These are phyloP conservation scores for Perca schrenkii DNA, from an alignment of 2,113 vertebrate genomes.

Conservation along the genomic window DNA sequence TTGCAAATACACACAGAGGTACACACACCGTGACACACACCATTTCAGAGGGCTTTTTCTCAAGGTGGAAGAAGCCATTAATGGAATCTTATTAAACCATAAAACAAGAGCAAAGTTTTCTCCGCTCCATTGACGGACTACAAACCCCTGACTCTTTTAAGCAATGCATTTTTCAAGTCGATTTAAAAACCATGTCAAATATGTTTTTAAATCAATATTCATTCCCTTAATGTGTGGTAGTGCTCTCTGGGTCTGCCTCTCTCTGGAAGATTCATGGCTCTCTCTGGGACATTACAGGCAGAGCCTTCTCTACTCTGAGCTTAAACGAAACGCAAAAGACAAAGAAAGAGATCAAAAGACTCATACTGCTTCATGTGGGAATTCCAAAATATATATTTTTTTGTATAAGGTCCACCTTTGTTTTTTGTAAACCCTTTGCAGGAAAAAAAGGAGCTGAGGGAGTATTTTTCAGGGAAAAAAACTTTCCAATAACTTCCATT, in stretches of 20 bases:
- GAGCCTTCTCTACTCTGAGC: conserved; percentile 14
- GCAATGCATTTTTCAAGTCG: conserved; percentile 71
- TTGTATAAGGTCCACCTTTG: neutral
- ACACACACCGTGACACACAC: conserved; percentile 1
- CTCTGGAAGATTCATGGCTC: conserved; percentile 62
- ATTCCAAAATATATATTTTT: conserved; percentile 24
- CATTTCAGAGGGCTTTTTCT: conserved; percentile 58
- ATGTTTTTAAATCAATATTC: conserved; percentile 84
- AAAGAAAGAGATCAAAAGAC: conserved; percentile 31
- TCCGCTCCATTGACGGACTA: conserved; percentile 67
- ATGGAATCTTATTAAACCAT: conserved; percentile 77
- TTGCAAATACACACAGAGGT: neutral
- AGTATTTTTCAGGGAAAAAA: neutral
- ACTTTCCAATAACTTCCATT: conserved; percentile 29
- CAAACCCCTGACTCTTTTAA: conserved; percentile 69
- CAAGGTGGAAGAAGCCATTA: conserved; percentile 75
- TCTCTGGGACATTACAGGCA: conserved; percentile 38
- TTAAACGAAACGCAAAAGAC: conserved; percentile 36
- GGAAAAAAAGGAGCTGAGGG: neutral
- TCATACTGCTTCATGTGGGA: conserved; percentile 20
- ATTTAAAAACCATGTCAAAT: conserved; percentile 80
- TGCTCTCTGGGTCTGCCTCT: conserved; percentile 55
- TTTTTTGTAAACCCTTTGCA: conserved; percentile 1
- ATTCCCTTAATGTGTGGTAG: conserved; percentile 72
- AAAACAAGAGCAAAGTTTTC: conserved; percentile 72